These are phyloP conservation scores for Nemotelus pantherinus DNA, from an alignment of 2,888 invertebrate genomes.

Conservation along the genomic window DNA sequence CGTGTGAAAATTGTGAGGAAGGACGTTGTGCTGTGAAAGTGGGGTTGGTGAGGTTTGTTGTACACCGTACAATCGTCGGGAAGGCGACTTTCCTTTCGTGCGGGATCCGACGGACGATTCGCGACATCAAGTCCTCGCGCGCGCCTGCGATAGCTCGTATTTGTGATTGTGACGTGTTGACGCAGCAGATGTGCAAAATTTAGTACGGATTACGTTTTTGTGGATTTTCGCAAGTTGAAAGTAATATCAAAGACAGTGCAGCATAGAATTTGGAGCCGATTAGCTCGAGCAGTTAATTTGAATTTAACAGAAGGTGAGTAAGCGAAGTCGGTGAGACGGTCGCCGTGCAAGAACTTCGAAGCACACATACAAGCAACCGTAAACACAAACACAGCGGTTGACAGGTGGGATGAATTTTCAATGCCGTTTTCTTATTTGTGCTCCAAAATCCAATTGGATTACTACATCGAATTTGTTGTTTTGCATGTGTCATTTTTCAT, in stretches of 20 bases:
- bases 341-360: conserved; percentile 22
- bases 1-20: conserved; percentile 10
- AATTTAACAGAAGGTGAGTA: conserved; percentile 21
- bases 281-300: not conserved
- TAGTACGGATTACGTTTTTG: not conserved
- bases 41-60: conserved; percentile 22
- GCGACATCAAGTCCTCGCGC: conserved; percentile 5
- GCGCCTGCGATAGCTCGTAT: conserved; percentile 28
- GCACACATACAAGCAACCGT: conserved; percentile 11
- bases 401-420: conserved; percentile 42
- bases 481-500: not conserved
- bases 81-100: conserved; percentile 35
- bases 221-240: conserved; percentile 1
- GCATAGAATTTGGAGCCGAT: not conserved
- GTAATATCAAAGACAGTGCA: not conserved
- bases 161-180: conserved; percentile 26
- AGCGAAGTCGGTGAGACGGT: not conserved
- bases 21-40: not conserved
- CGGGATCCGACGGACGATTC: conserved; percentile 7
- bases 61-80: not conserved
- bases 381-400: conserved; percentile 12
- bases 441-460: conserved; percentile 21
- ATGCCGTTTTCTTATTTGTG: conserved; percentile 17
- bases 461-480: not conserved
- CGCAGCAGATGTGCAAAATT: conserved; percentile 35